Evolutionary conservation across 2,888 invertebrate species (phyloP), one percentile per base, ranked within the genome.

Genomic region (Catonia carolina): DNA sequence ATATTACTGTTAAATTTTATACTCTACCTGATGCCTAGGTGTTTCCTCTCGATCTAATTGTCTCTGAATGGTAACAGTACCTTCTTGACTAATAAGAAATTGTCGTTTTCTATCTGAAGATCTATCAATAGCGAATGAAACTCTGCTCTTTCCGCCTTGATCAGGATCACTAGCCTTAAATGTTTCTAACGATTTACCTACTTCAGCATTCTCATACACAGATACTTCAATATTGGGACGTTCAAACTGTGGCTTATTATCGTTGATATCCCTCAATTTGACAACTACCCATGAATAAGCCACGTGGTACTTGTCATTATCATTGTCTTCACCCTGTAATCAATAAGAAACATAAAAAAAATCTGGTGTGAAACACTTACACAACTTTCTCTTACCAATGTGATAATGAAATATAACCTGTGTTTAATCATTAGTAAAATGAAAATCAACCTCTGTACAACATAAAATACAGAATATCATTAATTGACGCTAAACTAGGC

Each of bases 141-240:
- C 90, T 75, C 89, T 89, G 70, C 91, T 91, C 70, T 90, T 91
- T 17, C 92, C 92, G 18, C 92, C 90, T 74, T 94, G 94, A 75
- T 99, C 98, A 2, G 90, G 92, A 77, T 98, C 98, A 8, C 89
- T 90, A 2, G 97, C 97, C 70, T 88, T 88, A 75, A 98, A 98
- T 15, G 89, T 90, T 73, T 95, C 94, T 66, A 98, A 76, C 63
- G 85, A 86, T 64, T 90, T 91, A 20, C 94, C 95, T 53, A 92
- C 85, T 70, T 87, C 86, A 2, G 93, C 91, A 72, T 96, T 93
- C 74, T 98, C 97, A 69, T 85, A 86, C 1, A 94, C 91, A 12
- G 86, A 86, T 3, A 89, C 89, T 75, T 92, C 94, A 66, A 96
- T 93, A 71, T 94, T 93, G 47, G 95, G 90, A 62, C 87, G 82